Conservation (phyloP, 2,888 invertebrate genomes). For the Agrochola lota region DNA sequence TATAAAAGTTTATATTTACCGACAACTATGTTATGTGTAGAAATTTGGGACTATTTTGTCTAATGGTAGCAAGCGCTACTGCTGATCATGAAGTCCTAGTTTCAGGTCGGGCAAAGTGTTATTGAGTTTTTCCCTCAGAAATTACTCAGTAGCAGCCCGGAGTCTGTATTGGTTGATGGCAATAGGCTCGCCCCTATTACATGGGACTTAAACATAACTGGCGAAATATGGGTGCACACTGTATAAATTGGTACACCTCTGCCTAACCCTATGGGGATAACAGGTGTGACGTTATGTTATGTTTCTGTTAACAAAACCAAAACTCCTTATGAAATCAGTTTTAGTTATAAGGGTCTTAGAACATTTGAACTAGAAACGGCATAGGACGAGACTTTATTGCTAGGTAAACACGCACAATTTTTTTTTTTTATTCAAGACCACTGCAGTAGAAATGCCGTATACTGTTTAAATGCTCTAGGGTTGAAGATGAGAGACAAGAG, state of each 20-base stretch:
- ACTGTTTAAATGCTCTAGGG: slow-evolving; percentile 20
- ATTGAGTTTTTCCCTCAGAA: no score
- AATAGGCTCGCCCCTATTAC: no score
- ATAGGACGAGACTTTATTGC: not conserved
- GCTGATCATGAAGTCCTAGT: no score
- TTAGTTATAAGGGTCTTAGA: slow-evolving; percentile 6
- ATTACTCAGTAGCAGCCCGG: no score
- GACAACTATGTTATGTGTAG: slow-evolving; percentile 42
- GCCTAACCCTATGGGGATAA: no score
- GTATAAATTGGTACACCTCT: no score
- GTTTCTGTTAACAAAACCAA: slow-evolving; percentile 15
- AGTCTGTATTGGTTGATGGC: no score
- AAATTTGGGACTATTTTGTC: slow-evolving; percentile 14
- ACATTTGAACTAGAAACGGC: slow-evolving; percentile 25
- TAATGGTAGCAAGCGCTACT: no score
- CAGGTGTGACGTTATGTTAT: not conserved
- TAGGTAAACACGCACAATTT: slow-evolving; percentile 44
- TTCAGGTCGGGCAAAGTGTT: no score
- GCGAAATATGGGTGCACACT: no score
- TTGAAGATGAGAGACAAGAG: not conserved
- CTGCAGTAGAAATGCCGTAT: slow-evolving; percentile 3
- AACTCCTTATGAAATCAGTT: slow-evolving; percentile 23
- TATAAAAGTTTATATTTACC: slow-evolving; percentile 48
- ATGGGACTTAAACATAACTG: no score
- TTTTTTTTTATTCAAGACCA: not conserved